Base-by-base conservation (phyloP, 2,888 invertebrate genomes). In the Agonum fuliginosum region DNA sequence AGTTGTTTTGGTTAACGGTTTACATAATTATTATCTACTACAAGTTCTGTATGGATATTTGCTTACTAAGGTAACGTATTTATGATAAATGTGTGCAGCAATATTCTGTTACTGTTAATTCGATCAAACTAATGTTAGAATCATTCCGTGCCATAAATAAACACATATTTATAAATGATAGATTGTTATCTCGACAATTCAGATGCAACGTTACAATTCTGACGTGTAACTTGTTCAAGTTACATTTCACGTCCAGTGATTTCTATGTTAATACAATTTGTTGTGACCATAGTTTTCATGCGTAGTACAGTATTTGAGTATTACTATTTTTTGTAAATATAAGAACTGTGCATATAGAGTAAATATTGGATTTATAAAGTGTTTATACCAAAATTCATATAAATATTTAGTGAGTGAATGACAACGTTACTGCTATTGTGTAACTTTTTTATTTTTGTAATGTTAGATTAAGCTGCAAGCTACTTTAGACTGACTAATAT, bases 281-380 rank as follows among this genome's bases (percentile, higher is more conserved):
- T 81, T 82, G 81, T 78, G 79, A 79, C 78, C 79, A 79, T 79
- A 78, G 78, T 65, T 78, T 77, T 12, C 73, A 78, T 72, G 58
- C 54, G 72, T 75, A 67, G 62, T 69, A 62, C 43, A 79, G 24
- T 58, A 78, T 43, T 74, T 72, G 58, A 67, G 78, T 48, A 54
- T 69, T 71, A 46, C 72, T 54, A 78, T 84, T 83, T 84, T 86
- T 85, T 87, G 86, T 87, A 86, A 83, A 87, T 86, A 87, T 84
- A 84, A 84, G 83, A 86, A 86, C 84, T 87, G 86, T 86, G 86
- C 86, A 87, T 86, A 86, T 86, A 86, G 86, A 86, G 86, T 84
- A 86, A 84, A 85, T 83, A 86, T 84, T 84, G 84, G 84, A 85
- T 85, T 86, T 86, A 85, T 85, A 83, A 86, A 86, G 84, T 85